Evolutionary conservation across 1,140 invertebrate species (phyloP).

Genomic region (Propsilocerus akamusi): DNA sequence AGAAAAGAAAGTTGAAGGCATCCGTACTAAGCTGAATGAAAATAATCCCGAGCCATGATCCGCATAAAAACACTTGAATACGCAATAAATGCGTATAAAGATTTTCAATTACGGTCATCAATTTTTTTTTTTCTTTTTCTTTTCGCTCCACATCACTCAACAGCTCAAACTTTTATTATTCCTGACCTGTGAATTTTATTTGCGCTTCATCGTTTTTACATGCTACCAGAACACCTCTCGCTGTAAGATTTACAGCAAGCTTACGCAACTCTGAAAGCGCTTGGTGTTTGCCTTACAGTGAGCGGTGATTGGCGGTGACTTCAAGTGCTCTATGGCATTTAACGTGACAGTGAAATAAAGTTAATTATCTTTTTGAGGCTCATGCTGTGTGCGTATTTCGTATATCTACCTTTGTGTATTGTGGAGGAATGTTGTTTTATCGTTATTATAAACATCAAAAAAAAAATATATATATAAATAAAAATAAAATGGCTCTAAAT

Average conservation of each 20-base stretch:
- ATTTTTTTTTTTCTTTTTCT: constrained; percentile 6
- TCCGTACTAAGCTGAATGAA: no score
- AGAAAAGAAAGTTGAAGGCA: no score
- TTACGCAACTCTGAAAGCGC: constrained; percentile 12
- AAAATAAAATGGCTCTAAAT: no score
- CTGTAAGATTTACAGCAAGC: constrained; percentile 23
- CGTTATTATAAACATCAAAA: no score
- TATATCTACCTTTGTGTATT: no score
- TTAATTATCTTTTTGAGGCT: no score
- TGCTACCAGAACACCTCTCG: constrained; percentile 12
- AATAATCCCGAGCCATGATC: constrained; percentile 6
- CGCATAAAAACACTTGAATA: constrained; percentile 17
- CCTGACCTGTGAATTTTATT: constrained; percentile 13
- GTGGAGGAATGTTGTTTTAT: no score
- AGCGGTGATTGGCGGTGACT: constrained; percentile 10
- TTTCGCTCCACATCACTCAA: background rate
- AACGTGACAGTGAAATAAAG: no score
- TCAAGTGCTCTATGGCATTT: no score
- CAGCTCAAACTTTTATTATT: constrained; percentile 8
- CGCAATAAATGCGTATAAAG: constrained; percentile 20
- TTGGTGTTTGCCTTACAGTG: constrained; percentile 28
- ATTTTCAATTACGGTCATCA: constrained; percentile 13
- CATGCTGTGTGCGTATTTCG: no score
- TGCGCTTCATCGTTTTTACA: constrained; percentile 4
- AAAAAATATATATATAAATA: no score